Percentiles rank a stretch among this genome's conserved stretches.
These are phyloP conservation scores for Podilymbus podiceps DNA, from an alignment of 2,113 vertebrate genomes.

Conservation along the genomic window DNA sequence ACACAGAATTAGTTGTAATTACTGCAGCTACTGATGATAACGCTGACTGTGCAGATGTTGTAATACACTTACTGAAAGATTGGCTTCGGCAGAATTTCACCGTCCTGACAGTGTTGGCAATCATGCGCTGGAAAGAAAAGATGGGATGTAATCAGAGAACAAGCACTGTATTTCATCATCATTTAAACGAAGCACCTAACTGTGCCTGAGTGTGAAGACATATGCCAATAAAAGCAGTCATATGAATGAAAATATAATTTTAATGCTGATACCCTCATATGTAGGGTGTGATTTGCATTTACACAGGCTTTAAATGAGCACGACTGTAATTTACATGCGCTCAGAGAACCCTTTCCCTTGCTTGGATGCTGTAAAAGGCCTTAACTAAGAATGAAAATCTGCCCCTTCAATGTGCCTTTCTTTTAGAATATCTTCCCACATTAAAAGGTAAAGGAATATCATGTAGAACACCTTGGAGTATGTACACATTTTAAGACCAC, in stretches of 20 bases:
- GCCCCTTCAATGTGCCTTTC: background rate
- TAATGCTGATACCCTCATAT: constrained; percentile 5
- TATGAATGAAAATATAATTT: constrained; percentile 57
- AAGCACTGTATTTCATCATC: constrained; percentile 46
- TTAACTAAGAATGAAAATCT: constrained; percentile 17
- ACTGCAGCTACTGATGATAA: constrained; percentile 32
- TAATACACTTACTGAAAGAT: constrained; percentile 89
- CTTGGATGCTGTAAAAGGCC: background rate
- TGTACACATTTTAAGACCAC: background rate
- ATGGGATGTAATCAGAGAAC: constrained; percentile 55
- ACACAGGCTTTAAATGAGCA: constrained; percentile 35
- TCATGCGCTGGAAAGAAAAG: constrained; percentile 89
- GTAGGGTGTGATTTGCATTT: constrained; percentile 54
- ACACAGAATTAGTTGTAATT: constrained; percentile 14
- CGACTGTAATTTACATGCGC: constrained; percentile 6
- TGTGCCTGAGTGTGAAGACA: constrained; percentile 33
- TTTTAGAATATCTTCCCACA: background rate
- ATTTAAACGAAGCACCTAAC: constrained; percentile 46
- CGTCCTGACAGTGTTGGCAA: constrained; percentile 91
- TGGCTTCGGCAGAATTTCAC: constrained; percentile 92
- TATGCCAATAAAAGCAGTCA: constrained; percentile 47
- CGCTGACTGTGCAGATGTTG: background rate
- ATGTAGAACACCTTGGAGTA: background rate
- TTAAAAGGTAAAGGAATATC: background rate
- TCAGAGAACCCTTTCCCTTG: constrained; percentile 19